Percentiles rank a stretch among this genome's conserved stretches.
Evolutionary conservation across 2,888 invertebrate genomes (phyloP).

Genomic region (Geophilus truncorum): DNA sequence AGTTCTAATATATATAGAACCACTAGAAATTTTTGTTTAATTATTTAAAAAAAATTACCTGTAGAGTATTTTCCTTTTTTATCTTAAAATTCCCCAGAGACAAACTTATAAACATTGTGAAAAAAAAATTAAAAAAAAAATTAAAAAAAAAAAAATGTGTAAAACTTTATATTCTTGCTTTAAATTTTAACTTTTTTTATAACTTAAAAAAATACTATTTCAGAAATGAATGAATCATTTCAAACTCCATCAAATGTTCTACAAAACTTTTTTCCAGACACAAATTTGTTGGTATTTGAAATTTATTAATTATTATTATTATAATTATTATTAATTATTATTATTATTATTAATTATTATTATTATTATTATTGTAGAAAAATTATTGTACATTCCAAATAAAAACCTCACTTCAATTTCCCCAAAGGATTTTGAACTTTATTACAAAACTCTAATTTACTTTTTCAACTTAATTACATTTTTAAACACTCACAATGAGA

Average conservation of each 20-base stretch:
- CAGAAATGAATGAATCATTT: background rate
- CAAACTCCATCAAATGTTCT: conserved; percentile 7
- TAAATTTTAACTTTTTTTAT: conserved; percentile 15
- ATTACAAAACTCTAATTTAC: background rate
- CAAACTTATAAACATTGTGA: conserved; percentile 17
- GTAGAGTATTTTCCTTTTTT: conserved; percentile 15
- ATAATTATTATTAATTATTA: background rate
- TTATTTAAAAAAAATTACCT: background rate
- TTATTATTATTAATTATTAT: conserved; percentile 9
- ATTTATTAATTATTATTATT: conserved; percentile 12
- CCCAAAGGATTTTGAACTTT: background rate
- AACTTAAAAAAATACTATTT: background rate
- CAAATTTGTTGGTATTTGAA: conserved; percentile 27
- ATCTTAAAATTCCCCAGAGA: conserved; percentile 6
- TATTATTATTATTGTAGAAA: conserved; percentile 27
- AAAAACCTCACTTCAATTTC: conserved; percentile 27
- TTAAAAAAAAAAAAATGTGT: background rate
- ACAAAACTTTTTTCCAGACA: background rate
- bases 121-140: background rate
- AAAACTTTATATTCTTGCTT: conserved; percentile 27
- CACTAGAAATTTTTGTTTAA: conserved; percentile 12
- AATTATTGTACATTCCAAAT: conserved; percentile 27
- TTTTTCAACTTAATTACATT: background rate
- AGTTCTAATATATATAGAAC: conserved; percentile 27
- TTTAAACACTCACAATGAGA: background rate